Evolutionary conservation across 2,888 invertebrate species (phyloP), one percentile per base, ranked within the genome.

Genomic region (Temnothorax ravouxi): DNA sequence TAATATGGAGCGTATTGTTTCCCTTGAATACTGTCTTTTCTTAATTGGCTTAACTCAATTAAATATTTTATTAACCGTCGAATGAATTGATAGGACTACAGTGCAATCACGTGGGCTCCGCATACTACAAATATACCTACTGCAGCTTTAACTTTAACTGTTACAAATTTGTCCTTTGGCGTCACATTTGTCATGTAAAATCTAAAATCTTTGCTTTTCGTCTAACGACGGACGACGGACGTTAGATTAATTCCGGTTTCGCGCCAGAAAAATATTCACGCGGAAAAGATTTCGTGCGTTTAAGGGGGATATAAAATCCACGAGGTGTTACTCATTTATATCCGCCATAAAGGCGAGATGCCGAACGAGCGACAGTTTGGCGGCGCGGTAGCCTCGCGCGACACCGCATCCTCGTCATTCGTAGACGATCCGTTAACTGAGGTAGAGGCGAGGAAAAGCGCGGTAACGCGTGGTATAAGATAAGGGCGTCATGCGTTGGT

Each of bases 401-500:
- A 71, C 81, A 77, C 66, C 54, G n/a, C n/a, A 82, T 81, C 82
- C 86, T 84, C 84, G 77, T 84, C 83, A 86, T 76, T 79, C 84
- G 87, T 85, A 83, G 85, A 62, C 82, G 87, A 84, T 82, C 89
- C 90, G 90, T 88, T 89, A 88, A 85, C 69, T 66, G 81, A 87
- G 82, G 87, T 84, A 87, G 89, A 90, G 90, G 85, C 85, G 86
- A 86, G 85, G 89, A 85, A 89, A 91, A 90, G 89, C 88, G 87
- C 87, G 89, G 90, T 90, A 90, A 90, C 84, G 84, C 81, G 81
- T 84, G 77, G 89, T 85, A 87, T 85, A 87, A 93, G 92, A 93
- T 92, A 93, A 93, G 93, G 93, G 93, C 92, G 92, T 93, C 90
- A 92, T 91, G 93, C 93, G 92, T 92, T 92, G 93, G 94, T 94